A percentile compares a stretch with the other conserved stretches of the same genome.
phyloP scores from a whole-genome alignment of 1,140 invertebrate species.

The Pomacea maculata region DNA sequence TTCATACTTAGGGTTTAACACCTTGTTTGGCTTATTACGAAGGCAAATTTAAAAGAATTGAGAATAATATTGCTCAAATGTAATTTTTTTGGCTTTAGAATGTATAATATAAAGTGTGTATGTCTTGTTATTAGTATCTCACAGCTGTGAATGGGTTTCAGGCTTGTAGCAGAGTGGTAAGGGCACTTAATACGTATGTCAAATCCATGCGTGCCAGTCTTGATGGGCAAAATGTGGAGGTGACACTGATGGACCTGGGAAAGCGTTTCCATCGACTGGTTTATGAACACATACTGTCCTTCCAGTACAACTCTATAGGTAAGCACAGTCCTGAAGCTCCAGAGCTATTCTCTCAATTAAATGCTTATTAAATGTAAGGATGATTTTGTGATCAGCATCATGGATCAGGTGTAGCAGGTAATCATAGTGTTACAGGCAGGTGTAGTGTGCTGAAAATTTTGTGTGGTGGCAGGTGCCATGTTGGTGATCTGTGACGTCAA shows the following conservation, averaged over 20 bases:
- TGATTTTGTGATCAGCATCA: background rate
- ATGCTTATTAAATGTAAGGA: background rate
- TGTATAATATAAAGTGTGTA: no score
- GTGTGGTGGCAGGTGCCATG: slow-evolving; percentile 81
- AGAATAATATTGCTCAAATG: no score
- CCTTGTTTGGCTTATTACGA: no score
- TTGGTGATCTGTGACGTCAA: slow-evolving; percentile 98
- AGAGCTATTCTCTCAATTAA: background rate
- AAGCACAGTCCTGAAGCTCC: slow-evolving; percentile 14
- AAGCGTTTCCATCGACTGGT: slow-evolving; percentile 91
- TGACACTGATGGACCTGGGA: slow-evolving; percentile 88
- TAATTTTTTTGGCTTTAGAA: no score
- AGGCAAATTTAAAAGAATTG: no score
- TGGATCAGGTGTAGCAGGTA: background rate
- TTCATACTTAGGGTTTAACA: no score
- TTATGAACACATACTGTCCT: slow-evolving; percentile 93
- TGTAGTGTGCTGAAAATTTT: background rate
- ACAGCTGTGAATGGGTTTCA: slow-evolving; percentile 64
- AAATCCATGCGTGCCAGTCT: slow-evolving; percentile 83
- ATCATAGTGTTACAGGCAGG: background rate
- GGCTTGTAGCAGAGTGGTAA: slow-evolving; percentile 74
- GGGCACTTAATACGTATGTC: slow-evolving; percentile 82
- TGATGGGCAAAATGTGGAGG: slow-evolving; percentile 92
- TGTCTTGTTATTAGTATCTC: slow-evolving; percentile 26
- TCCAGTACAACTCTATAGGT: slow-evolving; percentile 95